Evolutionary conservation across 2,113 vertebrate genomes (phyloP).

Genomic region (Zapus hudsonius): DNA sequence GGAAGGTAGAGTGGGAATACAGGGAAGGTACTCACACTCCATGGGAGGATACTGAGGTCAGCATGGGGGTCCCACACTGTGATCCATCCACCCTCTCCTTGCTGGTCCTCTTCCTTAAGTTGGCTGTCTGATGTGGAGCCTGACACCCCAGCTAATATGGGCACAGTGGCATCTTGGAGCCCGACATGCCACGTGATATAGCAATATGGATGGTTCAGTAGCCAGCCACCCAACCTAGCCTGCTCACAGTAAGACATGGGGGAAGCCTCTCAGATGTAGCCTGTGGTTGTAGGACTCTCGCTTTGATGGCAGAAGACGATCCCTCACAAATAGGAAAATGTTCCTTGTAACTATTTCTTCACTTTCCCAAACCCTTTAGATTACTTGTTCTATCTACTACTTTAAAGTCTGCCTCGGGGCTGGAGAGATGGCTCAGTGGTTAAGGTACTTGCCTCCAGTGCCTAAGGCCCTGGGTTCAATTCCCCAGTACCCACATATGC

Average conservation of each 20-base stretch:
- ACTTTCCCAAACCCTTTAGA: background rate
- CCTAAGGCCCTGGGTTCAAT: too few species aligned
- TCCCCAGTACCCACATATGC: too few species aligned
- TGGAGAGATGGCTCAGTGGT: too few species aligned
- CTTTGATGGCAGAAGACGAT: background rate
- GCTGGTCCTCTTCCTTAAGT: accelerated
- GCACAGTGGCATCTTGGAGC: too few species aligned
- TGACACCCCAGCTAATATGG: accelerated
- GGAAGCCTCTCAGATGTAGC: background rate
- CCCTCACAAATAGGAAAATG: background rate
- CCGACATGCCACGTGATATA: too few species aligned
- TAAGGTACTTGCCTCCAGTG: too few species aligned
- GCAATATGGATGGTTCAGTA: background rate
- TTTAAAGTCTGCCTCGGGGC: too few species aligned
- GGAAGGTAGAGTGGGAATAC: background rate
- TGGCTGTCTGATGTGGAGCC: background rate
- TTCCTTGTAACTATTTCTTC: background rate
- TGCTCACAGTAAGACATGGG: accelerated
- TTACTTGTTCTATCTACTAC: too few species aligned
- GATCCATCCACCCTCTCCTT: background rate
- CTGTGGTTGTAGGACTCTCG: too few species aligned
- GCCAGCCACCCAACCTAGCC: background rate
- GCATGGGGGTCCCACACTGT: too few species aligned
- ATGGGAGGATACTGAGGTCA: background rate
- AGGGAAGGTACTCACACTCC: background rate